Percentiles rank a stretch among this genome's conserved stretches.
Evolutionary conservation across 2,888 invertebrate genomes (phyloP).

Genomic region (Drosophila sordidapex): DNA sequence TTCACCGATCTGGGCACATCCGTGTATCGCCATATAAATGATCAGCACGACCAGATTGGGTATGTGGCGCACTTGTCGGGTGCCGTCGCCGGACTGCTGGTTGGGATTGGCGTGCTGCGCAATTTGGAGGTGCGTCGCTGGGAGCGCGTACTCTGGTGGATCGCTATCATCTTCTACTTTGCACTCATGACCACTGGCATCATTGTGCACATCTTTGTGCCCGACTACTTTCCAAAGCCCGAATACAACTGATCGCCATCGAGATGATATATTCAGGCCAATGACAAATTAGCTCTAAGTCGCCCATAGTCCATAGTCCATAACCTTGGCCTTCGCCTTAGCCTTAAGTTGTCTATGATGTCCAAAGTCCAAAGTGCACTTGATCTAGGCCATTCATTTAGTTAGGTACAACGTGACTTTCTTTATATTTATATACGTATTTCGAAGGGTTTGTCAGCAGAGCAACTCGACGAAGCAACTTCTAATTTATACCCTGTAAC

Average conservation of each 20-base stretch:
- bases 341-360: constrained; percentile 38
- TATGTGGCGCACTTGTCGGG: constrained; percentile 98
- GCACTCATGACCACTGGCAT: constrained; percentile 90
- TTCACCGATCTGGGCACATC: constrained; percentile 95
- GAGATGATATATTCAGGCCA: neutral
- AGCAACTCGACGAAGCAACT: neutral
- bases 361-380: constrained; percentile 73
- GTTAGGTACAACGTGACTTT: neutral
- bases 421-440: neutral
- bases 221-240: constrained; percentile 86
- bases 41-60: constrained; percentile 91
- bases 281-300: constrained; percentile 42
- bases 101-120: constrained; percentile 93
- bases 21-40: constrained; percentile 92
- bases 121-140: constrained; percentile 92
- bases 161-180: constrained; percentile 89
- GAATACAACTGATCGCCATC: constrained; percentile 67
- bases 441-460: neutral
- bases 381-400: constrained; percentile 33
- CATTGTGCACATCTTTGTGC: constrained; percentile 90
- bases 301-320: constrained; percentile 20
- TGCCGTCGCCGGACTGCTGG: constrained; percentile 92
- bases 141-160: constrained; percentile 94
- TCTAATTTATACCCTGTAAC: neutral
- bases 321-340: constrained; percentile 15